Conservation (phyloP, 2,888 invertebrate genomes). For the Phorcus lineatus region DNA sequence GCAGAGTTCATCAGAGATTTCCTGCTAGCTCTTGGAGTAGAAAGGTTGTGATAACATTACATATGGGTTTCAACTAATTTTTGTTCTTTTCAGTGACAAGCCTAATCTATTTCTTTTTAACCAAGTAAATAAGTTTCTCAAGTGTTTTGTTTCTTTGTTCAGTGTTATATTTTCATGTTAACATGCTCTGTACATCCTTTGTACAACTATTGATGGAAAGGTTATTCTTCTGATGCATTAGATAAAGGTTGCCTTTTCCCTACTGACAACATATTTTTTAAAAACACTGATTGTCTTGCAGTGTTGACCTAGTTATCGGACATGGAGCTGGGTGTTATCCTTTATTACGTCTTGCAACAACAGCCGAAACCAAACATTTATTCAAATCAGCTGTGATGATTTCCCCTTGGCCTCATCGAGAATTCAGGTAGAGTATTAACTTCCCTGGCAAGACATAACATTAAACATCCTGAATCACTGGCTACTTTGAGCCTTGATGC, state of each 20-base stretch:
- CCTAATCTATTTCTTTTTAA: too few relatives aligned
- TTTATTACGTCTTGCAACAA: conserved; percentile 34
- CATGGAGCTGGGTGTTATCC: conserved; percentile 38
- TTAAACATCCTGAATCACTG: too few relatives aligned
- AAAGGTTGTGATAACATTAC: conserved; percentile 36
- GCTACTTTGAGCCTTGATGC: too few relatives aligned
- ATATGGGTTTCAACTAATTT: not conserved
- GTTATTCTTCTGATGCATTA: too few relatives aligned
- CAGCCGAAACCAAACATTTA: conserved; percentile 8
- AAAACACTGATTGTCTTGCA: conserved; percentile 22
- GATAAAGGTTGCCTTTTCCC: too few relatives aligned
- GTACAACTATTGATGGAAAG: too few relatives aligned
- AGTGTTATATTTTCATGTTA: too few relatives aligned
- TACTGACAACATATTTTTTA: too few relatives aligned
- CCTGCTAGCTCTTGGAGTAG: conserved; percentile 44
- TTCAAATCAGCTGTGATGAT: conserved; percentile 42
- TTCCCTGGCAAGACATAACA: not conserved
- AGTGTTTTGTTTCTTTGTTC: too few relatives aligned
- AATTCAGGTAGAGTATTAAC: not conserved
- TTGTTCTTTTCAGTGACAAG: not conserved
- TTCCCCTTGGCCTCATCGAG: conserved; percentile 38
- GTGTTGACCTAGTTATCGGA: conserved; percentile 48
- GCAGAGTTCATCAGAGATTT: conserved; percentile 57
- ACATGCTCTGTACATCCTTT: too few relatives aligned
- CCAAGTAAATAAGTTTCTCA: too few relatives aligned